These are phyloP conservation scores for Isurus oxyrinchus DNA, from an alignment of 2,113 vertebrate genomes.

Conservation along the genomic window DNA sequence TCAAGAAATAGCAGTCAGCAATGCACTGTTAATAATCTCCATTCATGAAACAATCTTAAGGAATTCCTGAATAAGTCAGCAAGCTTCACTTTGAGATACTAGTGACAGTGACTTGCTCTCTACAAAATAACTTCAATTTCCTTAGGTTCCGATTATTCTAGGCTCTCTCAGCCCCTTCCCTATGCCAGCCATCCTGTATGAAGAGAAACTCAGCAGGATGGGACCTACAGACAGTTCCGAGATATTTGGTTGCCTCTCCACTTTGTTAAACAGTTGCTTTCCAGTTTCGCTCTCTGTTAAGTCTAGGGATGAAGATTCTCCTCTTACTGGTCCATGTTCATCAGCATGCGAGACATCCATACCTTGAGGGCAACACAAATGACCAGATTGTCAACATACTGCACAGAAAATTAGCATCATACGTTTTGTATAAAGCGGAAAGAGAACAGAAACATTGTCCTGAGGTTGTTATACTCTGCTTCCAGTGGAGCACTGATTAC, in stretches of 20 bases:
- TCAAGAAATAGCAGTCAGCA: background rate
- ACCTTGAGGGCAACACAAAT: background rate
- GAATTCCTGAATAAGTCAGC: background rate
- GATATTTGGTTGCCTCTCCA: background rate
- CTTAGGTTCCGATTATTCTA: constrained; percentile 40
- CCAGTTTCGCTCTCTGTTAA: constrained; percentile 42
- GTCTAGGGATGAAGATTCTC: constrained; percentile 31
- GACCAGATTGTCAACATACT: background rate
- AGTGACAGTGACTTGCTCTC: constrained; percentile 7
- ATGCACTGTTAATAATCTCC: background rate
- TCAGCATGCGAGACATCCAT: background rate
- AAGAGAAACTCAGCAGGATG: background rate
- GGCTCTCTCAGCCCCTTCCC: constrained; percentile 16
- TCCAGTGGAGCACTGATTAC: background rate
- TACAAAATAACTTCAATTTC: constrained; percentile 39
- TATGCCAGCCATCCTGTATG: constrained; percentile 37
- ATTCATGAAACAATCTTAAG: constrained; percentile 33
- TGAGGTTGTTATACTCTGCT: background rate
- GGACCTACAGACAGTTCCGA: constrained; percentile 52
- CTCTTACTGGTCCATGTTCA: constrained; percentile 37
- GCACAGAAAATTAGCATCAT: background rate
- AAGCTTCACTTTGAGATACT: constrained; percentile 45
- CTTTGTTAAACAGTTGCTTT: constrained; percentile 40
- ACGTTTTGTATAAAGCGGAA: background rate
- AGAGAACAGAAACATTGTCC: background rate